These are phyloP conservation scores for Halictus quadricinctus DNA, from an alignment of 2,888 invertebrate genomes.

Conservation along the genomic window DNA sequence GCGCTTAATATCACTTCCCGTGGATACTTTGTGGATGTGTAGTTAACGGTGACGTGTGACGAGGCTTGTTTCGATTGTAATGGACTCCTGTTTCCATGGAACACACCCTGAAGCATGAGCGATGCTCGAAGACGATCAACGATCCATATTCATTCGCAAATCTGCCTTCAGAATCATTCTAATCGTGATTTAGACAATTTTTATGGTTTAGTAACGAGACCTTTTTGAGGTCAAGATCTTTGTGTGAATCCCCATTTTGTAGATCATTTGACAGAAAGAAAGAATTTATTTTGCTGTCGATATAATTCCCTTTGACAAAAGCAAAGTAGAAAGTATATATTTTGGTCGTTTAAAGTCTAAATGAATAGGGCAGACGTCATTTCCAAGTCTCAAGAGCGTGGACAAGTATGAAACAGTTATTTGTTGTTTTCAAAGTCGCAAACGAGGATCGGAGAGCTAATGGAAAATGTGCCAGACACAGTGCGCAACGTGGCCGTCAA, in stretches of 20 bases:
- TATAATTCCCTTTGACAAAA: no score
- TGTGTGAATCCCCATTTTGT: no score
- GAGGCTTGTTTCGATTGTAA: background rate
- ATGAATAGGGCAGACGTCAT: no score
- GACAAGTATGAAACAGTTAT: no score
- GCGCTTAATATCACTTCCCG: constrained; percentile 42
- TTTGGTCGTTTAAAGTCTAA: no score
- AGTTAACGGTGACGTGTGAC: constrained; percentile 21
- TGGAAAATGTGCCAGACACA: background rate
- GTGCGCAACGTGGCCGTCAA: background rate
- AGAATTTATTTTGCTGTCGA: no score
- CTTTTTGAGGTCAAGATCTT: no score
- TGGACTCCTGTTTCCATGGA: background rate
- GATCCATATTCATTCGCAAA: background rate
- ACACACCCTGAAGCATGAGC: background rate
- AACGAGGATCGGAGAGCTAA: background rate
- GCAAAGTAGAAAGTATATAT: no score
- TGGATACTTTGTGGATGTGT: background rate
- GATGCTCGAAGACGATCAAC: background rate
- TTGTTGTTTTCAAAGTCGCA: background rate
- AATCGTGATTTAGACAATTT: background rate
- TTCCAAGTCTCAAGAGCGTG: no score
- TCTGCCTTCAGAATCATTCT: background rate
- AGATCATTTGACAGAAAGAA: no score
- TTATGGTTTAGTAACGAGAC: background rate